Percentiles rank a stretch among this genome's conserved stretches.
Conservation (phyloP, 2,888 invertebrate species). For the Archips crataeganus region DNA sequence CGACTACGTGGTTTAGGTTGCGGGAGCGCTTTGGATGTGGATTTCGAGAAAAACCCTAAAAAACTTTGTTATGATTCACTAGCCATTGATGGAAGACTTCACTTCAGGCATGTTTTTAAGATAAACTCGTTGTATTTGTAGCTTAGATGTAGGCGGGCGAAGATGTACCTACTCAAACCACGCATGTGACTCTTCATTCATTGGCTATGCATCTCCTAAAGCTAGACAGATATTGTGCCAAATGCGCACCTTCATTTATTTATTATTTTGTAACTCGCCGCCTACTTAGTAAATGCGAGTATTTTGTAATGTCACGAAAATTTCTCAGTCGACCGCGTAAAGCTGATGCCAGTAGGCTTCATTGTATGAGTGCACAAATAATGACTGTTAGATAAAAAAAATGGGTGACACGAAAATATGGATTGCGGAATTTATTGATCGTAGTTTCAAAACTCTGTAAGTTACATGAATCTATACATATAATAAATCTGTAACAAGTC, state of each 20-base stretch:
- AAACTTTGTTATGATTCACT: too few species aligned
- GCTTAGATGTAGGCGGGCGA: not conserved
- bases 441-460: conserved; percentile 28
- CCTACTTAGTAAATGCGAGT: not conserved
- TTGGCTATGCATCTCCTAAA: not conserved
- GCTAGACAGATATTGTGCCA: conserved; percentile 8
- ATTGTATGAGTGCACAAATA: not conserved
- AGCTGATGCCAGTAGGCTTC: not conserved
- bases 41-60: too few species aligned
- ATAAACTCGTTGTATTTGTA: too few species aligned
- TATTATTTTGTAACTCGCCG: conserved; percentile 4
- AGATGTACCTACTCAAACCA: not conserved
- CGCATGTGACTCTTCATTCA: conserved; percentile 4
- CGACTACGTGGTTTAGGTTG: too few species aligned
- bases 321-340: not conserved
- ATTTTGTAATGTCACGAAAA: not conserved
- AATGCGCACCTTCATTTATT: conserved; percentile 17
- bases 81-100: too few species aligned
- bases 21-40: too few species aligned
- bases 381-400: conserved; percentile 13
- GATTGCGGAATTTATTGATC: conserved; percentile 17
- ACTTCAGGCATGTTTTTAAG: too few species aligned
- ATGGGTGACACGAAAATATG: conserved; percentile 19
- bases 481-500: too few species aligned
- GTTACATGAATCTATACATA: too few species aligned